These are phyloP conservation scores for Lethenteron camtschaticum DNA, from an alignment of 2,113 vertebrate genomes.

Conservation along the genomic window DNA sequence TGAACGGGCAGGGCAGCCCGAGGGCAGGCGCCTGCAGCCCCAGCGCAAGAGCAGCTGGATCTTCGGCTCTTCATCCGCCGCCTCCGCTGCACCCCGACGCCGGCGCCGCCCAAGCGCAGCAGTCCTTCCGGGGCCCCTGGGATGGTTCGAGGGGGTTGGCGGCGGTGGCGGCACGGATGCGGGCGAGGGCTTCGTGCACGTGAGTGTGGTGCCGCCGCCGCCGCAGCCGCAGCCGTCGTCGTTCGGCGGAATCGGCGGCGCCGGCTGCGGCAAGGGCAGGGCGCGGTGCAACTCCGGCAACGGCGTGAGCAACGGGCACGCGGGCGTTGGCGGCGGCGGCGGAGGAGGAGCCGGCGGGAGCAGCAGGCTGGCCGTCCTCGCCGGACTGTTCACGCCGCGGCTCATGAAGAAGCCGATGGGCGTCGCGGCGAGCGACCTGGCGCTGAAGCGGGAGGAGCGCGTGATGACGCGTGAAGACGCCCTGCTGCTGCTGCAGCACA, in stretches of 20 bases:
- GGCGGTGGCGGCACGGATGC: too few relatives aligned
- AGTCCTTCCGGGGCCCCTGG: slow-evolving; percentile 58
- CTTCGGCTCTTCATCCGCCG: background rate
- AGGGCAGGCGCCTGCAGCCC: too few relatives aligned
- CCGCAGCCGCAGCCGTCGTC: too few relatives aligned
- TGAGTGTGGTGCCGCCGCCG: too few relatives aligned
- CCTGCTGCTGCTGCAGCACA: too few relatives aligned
- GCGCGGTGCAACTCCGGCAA: slow-evolving; percentile 47
- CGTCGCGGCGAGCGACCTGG: slow-evolving; percentile 57
- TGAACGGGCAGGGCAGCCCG: too few relatives aligned
- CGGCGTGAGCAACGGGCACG: slow-evolving; percentile 12
- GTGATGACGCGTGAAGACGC: too few relatives aligned
- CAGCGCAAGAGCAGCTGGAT: too few relatives aligned
- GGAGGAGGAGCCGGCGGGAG: slow-evolving; percentile 35
- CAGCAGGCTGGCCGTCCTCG: slow-evolving; percentile 69
- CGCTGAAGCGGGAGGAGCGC: too few relatives aligned
- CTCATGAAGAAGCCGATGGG: slow-evolving; percentile 96
- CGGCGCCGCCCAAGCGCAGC: slow-evolving; percentile 77
- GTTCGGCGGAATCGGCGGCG: too few relatives aligned
- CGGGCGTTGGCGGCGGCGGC: slow-evolving; percentile 21
- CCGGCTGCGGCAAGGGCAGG: slow-evolving; percentile 49
- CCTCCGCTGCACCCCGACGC: slow-evolving; percentile 67
- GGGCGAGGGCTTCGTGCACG: too few relatives aligned
- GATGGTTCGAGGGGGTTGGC: too few relatives aligned
- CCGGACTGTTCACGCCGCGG: slow-evolving; percentile 89